These are phyloP conservation scores for Dendrocincla fuliginosa DNA, from an alignment of 2,797 vertebrate genomes.

Conservation along the genomic window DNA sequence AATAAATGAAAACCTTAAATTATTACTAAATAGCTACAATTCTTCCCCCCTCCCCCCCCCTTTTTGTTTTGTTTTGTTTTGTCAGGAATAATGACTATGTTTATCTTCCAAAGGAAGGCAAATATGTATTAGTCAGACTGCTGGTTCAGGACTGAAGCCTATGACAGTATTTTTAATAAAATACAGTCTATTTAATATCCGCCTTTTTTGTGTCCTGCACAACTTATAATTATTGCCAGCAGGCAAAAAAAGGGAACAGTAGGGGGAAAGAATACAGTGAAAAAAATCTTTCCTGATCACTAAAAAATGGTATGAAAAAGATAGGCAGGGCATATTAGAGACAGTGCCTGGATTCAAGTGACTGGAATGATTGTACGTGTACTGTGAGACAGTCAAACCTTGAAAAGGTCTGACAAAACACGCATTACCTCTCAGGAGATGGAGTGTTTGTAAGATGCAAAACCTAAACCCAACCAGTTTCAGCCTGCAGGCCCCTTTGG, in stretches of 20 bases:
- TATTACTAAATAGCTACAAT: constrained; percentile 42
- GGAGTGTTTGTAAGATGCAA: not conserved
- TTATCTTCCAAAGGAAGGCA: constrained; percentile 65
- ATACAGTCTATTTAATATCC: constrained; percentile 76
- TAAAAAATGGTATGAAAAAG: constrained; percentile 43
- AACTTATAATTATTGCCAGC: constrained; percentile 74
- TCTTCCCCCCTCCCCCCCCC: fast-evolving
- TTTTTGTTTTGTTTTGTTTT: not conserved
- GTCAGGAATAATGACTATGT: constrained; percentile 63
- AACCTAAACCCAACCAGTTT: constrained; percentile 18
- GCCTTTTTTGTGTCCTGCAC: constrained; percentile 62
- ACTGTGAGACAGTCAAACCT: not conserved
- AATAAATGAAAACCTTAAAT: constrained; percentile 56
- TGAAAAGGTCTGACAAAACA: not conserved
- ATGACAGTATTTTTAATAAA: constrained; percentile 77
- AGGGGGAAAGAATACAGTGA: not conserved
- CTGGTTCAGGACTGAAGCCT: constrained; percentile 59
- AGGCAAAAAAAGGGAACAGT: constrained; percentile 25
- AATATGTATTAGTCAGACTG: constrained; percentile 68
- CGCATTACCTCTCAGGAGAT: not conserved
- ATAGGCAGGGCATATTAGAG: constrained; percentile 46
- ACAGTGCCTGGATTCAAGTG: constrained; percentile 17
- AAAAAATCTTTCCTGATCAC: constrained; percentile 40
- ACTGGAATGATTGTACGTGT: constrained; percentile 3
- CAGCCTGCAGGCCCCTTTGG: constrained; percentile 21